These are phyloP conservation scores for Mya arenaria DNA, from an alignment of 1,140 invertebrate species.

Conservation along the genomic window DNA sequence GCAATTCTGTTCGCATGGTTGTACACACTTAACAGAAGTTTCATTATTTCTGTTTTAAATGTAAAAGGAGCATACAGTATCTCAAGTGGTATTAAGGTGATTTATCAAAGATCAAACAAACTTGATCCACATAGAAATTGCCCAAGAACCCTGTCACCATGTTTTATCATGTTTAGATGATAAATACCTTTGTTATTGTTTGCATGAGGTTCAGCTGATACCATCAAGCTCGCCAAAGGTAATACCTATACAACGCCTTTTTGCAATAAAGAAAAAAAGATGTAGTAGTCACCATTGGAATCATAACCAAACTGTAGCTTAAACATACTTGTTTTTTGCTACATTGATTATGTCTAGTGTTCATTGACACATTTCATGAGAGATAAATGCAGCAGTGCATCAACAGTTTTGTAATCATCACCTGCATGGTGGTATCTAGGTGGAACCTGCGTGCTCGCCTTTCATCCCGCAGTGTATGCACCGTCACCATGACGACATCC, in stretches of 20 bases:
- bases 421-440: constrained; percentile 8
- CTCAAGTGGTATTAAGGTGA: too few relatives aligned
- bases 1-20: too few relatives aligned
- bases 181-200: too few relatives aligned
- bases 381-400: background rate
- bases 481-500: background rate
- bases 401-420: background rate
- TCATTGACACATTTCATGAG: background rate
- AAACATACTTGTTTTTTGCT: background rate
- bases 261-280: background rate
- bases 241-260: background rate
- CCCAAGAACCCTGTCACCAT: too few relatives aligned
- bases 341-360: background rate
- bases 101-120: too few relatives aligned
- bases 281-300: background rate
- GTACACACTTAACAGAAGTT: too few relatives aligned
- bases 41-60: too few relatives aligned
- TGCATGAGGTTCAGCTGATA: too few relatives aligned
- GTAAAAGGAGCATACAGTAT: too few relatives aligned
- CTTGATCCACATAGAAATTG: too few relatives aligned
- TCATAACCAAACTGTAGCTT: background rate
- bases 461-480: constrained; percentile 14
- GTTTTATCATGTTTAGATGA: too few relatives aligned
- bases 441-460: constrained; percentile 14
- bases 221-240: background rate